A percentile compares a stretch with the other conserved stretches of the same genome.
These are phyloP conservation scores for Leptonema lineaticorne DNA, from an alignment of 1,140 invertebrate species.

Conservation along the genomic window DNA sequence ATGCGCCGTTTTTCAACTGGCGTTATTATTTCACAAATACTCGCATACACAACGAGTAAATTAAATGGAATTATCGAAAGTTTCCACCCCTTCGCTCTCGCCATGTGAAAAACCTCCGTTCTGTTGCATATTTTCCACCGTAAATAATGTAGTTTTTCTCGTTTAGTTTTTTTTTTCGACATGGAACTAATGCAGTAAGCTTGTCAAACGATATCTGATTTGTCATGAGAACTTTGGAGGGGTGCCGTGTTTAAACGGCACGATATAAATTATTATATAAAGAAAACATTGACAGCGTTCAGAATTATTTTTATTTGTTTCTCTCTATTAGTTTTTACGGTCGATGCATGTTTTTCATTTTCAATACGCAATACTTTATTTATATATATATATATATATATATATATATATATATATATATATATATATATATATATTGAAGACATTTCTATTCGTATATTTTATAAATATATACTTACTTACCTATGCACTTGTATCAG, in stretches of 20 bases:
- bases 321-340: slow-evolving; percentile 15
- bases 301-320: slow-evolving; percentile 16
- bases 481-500: no score
- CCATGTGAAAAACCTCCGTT: background rate
- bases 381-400: background rate
- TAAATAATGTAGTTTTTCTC: slow-evolving; percentile 33
- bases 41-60: no score
- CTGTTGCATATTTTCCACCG: slow-evolving; percentile 13
- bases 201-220: slow-evolving; percentile 40
- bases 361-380: no score
- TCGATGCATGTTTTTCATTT: background rate
- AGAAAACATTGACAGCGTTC: slow-evolving; percentile 16
- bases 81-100: background rate
- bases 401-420: background rate
- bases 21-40: no score
- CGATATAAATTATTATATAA: slow-evolving; percentile 28
- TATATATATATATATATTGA: background rate
- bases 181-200: slow-evolving; percentile 39
- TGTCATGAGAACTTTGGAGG: slow-evolving; percentile 26
- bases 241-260: slow-evolving; percentile 17
- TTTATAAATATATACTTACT: no score
- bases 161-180: slow-evolving; percentile 1
- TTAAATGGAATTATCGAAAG: slow-evolving; percentile 7
- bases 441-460: background rate
- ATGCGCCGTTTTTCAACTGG: no score